Evolutionary conservation across 2,113 vertebrate species (phyloP), one percentile per base, ranked within the genome.

Genomic region (Chinchilla lanigera): DNA sequence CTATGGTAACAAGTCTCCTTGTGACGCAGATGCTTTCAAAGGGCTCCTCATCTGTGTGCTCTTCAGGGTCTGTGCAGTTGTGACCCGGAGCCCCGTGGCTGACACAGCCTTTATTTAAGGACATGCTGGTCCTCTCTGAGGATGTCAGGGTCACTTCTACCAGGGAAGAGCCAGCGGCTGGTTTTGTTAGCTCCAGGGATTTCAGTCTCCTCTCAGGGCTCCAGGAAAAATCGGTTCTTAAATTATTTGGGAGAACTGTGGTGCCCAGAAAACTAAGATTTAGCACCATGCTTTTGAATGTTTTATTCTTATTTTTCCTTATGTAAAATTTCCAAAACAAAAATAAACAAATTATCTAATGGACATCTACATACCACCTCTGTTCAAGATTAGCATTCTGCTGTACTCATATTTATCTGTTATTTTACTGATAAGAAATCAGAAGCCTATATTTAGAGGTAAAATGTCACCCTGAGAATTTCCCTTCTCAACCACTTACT

Each of bases 1-100:
- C 98, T 98, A 98, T 98, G 98, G 98, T 97, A 98, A 99, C 98
- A 98, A 83, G 97, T 44, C 44, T 50, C 41, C 95, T 94, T 96
- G 89, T 98, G 98, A 98, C 47, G 84, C 96, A 98, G 89, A 95
- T 92, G 75, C 84, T 92, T 97, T 63, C 67, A 97, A 97, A 94
- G 96, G 95, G 92, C 97, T 91, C 54, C 97, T 97, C 65, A 52
- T 92, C 54, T 86, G 38, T 92, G 52, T 96, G 86, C 96, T 84
- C 0, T 98, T 95, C 77, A 69, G 19, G 78, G 75, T 93, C 78
- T 73, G 10, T 97, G 96, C 58, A 92, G 89, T 97, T 92, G 35
- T 71, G 9, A 95, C 69, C 77, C 35, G 69, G 69, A 58, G 56
- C 22, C 52, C 67, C 94, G 89, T 44, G 94, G 77, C 73, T 80